Evolutionary conservation across 2,113 vertebrate genomes (phyloP).

Genomic region (Dascyllus trimaculatus): DNA sequence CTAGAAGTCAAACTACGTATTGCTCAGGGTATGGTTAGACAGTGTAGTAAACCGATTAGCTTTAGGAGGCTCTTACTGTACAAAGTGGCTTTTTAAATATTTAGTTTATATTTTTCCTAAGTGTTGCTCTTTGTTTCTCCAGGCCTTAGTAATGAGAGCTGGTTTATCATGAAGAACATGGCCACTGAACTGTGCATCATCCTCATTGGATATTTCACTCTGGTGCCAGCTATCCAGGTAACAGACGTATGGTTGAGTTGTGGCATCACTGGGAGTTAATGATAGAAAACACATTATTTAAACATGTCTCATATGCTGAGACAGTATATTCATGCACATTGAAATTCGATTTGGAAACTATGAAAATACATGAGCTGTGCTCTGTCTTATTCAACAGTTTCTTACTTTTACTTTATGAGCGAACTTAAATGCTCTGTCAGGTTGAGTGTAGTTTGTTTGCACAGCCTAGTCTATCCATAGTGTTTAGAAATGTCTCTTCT

Average conservation of each 20-base stretch:
- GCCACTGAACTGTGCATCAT: constrained; percentile 97
- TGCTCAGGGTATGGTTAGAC: constrained; percentile 89
- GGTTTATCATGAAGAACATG: constrained; percentile 99
- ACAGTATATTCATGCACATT: no score
- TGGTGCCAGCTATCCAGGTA: constrained; percentile 98
- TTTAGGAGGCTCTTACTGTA: neutral
- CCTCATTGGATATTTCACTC: constrained; percentile 97
- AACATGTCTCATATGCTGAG: neutral
- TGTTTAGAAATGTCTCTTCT: no score
- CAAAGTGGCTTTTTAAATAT: neutral
- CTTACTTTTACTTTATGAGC: no score
- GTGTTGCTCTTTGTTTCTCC: neutral
- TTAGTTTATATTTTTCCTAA: neutral
- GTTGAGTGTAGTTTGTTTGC: no score
- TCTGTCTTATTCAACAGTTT: no score
- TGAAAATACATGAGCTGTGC: no score
- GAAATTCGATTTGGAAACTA: no score
- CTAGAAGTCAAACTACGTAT: constrained; percentile 98
- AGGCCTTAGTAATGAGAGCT: constrained; percentile 98
- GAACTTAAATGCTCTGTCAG: no score
- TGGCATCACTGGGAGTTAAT: no score
- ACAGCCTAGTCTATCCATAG: no score
- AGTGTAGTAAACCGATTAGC: neutral
- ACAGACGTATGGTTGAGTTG: neutral
- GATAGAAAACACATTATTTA: no score